Base-by-base conservation (phyloP, 1,140 invertebrate genomes). In the Potamilus streckersoni region DNA sequence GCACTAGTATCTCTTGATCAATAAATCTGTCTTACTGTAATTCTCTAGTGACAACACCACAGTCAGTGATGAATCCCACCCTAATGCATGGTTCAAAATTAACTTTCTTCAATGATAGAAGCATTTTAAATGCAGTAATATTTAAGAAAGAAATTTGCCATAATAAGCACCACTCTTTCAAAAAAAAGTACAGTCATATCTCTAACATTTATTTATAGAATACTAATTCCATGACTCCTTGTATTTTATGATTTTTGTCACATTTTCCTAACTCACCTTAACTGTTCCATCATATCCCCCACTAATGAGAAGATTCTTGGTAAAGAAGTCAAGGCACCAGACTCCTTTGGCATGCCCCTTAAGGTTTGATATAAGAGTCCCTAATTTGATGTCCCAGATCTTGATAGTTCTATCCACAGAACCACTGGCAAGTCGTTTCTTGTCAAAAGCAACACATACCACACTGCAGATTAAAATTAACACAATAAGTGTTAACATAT, bases 251-350 rank as follows among this genome's bases (percentile, higher is more conserved):
- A 8, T 19, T 19, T 55, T 57, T n/a, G 20, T 69, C 17, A 20
- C 56, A 70, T 11, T 20, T 31, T 58, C 55, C 19, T 19, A 19
- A 2, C 11, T 66, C 72, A 88, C 87, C 83, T 81, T 85, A 61
- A 89, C 84, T 5, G 86, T 87, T 20, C 78, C 78, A 76, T 89
- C 88, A 73, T 86, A 87, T 13, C 85, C 85, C 12, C 87, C 88
- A 71, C 85, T 86, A 56, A 88, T 63, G 27, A 89, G 81, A 3
- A 88, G 79, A 66, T 81, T 78, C 56, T 84, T 78, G 16, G 87
- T 88, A 65, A 85, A 86, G 81, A 89, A 88, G 73, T 85, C 81
- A 2, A 89, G 80, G 72, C 86, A 87, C 87, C 87, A 89, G 16
- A 89, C 81, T 23, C 87, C 87, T 61, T 82, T 83, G 19, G 75